Base-by-base conservation (phyloP, 1,140 invertebrate genomes). In the Anoplolepis gracilipes region DNA sequence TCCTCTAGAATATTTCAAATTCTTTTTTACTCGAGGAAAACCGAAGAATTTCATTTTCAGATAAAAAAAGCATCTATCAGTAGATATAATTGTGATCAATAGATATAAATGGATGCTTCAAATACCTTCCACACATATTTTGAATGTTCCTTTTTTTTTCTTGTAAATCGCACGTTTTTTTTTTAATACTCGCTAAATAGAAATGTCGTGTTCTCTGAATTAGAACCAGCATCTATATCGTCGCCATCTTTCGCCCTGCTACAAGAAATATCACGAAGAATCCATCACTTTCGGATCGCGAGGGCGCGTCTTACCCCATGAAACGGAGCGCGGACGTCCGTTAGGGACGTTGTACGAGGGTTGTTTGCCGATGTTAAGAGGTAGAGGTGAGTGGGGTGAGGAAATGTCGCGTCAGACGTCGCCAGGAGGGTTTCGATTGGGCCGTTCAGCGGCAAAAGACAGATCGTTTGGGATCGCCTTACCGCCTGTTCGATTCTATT, bases 401-500 rank as follows among this genome's bases (percentile, higher is more conserved):
- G 85, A 88, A 73, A 88, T 46, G 85, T 85, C 65, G 76, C 84
- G 75, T 79, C 67, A 67, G 53, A 85, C 70, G 64, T 73, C 86
- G 86, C 86, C 73, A 57, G 86, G 85, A 88, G 64, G 85, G 82
- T 88, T 85, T 91, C 87, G 91, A 92, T 92, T 91, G 91, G 91
- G 85, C 85, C 89, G 91, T 84, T 91, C 79, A 89, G 55, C 84
- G 85, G 85, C 85, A 76, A 89, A 93, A 93, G 92, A 93, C 91
- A 88, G 92, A 93, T 93, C 91, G 92, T 55, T 25, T 67, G 87
- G 91, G 92, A 93, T 93, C 92, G 91, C 84, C 91, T 93, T 93
- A 93, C 92, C 84, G 90, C 70, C 84, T 90, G 90, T 93, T 93
- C 90, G 92, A 92, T 92, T 92, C 92, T 93, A 93, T 93, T 93